Percentiles rank a stretch among this genome's conserved stretches.
Conservation (phyloP, 30 jellyfish, hydroid and myxozoan genomes). For the Hydra vulgaris region DNA sequence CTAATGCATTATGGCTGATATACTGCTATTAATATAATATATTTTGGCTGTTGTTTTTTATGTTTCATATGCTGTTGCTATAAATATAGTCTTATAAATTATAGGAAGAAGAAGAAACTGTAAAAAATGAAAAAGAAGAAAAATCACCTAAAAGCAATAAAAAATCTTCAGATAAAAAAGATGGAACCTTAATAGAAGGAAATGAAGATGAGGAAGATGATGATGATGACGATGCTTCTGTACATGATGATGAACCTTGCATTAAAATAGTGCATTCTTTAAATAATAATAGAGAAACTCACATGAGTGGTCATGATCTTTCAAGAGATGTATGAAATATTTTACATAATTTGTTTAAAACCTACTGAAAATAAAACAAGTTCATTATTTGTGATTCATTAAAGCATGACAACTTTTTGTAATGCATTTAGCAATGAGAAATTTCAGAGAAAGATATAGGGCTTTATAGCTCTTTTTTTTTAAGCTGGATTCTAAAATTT, state of each 20-base stretch:
- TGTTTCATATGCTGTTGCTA: no score
- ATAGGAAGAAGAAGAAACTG: neutral
- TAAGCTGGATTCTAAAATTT: no score
- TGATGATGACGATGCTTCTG: conserved; percentile 46
- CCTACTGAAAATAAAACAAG: no score
- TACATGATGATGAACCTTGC: conserved; percentile 49
- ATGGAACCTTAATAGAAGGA: neutral
- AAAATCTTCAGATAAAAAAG: conserved; percentile 6
- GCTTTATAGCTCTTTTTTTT: no score
- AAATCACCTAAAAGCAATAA: conserved; percentile 14
- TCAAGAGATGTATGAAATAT: conserved; percentile 21
- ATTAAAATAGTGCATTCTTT: conserved; percentile 64
- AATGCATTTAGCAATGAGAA: no score
- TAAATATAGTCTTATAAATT: no score
- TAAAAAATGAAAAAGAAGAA: neutral
- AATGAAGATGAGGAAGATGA: conserved; percentile 31
- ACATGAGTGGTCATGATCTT: conserved; percentile 57
- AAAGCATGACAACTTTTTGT: no score
- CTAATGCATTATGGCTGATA: no score
- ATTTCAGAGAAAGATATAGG: no score
- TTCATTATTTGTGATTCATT: no score
- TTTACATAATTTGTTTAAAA: neutral
- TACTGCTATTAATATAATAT: no score
- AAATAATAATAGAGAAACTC: conserved; percentile 56
- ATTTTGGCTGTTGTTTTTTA: no score